Percentiles rank a stretch among this genome's conserved stretches.
Conservation (phyloP, 2,888 invertebrate species). For the Drosophila rellima region DNA sequence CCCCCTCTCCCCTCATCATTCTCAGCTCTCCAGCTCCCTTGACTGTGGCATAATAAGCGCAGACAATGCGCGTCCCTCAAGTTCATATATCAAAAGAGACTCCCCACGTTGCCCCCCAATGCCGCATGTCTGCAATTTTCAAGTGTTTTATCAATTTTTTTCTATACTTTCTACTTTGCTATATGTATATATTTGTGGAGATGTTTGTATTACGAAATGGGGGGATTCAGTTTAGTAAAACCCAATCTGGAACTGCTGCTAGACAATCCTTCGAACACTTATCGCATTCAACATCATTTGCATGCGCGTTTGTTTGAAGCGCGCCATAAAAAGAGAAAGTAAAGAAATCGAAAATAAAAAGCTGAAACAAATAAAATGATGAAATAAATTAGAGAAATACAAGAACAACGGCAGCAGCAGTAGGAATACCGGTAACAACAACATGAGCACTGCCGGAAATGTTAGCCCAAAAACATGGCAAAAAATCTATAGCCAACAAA, state of each 20-base stretch:
- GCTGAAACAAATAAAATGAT: conserved; percentile 77
- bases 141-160: conserved; percentile 56
- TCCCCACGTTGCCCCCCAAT: conserved; percentile 17
- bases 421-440: conserved; percentile 5
- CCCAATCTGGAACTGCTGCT: conserved; percentile 48
- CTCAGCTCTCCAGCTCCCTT: neutral
- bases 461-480: conserved; percentile 58
- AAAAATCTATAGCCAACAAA: conserved; percentile 59
- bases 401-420: conserved; percentile 44
- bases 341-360: conserved; percentile 33
- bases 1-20: neutral
- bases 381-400: conserved; percentile 82
- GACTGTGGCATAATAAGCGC: conserved; percentile 62
- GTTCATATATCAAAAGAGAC: conserved; percentile 76
- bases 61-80: conserved; percentile 72
- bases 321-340: conserved; percentile 16
- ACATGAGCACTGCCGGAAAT: conserved; percentile 56
- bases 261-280: conserved; percentile 78
- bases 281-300: conserved; percentile 80
- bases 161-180: conserved; percentile 11
- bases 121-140: conserved; percentile 71
- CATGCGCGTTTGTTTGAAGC: conserved; percentile 68
- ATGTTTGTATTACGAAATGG: neutral
- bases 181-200: conserved; percentile 7
- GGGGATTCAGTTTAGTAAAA: conserved; percentile 25